Conservation (phyloP, 2,113 vertebrate species). For the Arenaria interpres region DNA sequence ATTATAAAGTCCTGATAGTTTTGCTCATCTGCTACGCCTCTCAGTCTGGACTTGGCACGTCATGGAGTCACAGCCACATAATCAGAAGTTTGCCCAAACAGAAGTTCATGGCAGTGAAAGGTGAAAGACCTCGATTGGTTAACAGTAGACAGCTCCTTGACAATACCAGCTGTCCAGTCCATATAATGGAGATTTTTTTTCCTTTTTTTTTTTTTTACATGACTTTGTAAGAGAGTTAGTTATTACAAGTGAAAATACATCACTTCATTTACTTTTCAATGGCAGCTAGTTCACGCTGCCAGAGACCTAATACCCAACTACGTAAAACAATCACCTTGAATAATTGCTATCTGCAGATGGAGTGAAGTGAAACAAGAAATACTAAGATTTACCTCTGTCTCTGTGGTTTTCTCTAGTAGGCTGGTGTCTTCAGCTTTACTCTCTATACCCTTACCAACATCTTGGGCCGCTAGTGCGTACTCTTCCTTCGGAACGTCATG, state of each 20-base stretch:
- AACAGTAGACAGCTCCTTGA: background rate
- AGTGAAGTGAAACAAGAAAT: fast-evolving
- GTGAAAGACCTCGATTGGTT: background rate
- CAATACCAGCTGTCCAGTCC: background rate
- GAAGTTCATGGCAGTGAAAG: background rate
- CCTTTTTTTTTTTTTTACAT: background rate
- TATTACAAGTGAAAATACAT: background rate
- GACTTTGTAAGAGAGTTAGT: background rate
- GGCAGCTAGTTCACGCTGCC: background rate
- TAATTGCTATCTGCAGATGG: fast-evolving
- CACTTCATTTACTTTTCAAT: background rate
- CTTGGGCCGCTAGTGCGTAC: constrained; percentile 35
- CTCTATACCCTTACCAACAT: background rate
- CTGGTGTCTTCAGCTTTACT: background rate
- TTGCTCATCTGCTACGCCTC: background rate
- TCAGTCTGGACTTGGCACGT: background rate
- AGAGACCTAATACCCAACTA: background rate
- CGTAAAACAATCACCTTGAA: background rate
- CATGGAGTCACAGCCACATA: background rate
- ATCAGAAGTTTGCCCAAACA: background rate
- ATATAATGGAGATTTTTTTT: fast-evolving
- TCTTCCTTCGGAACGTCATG: constrained; percentile 70
- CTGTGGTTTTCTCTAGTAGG: background rate
- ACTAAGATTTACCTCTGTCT: constrained; percentile 36
- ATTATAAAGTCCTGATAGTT: background rate